Conservation (phyloP, 1,140 invertebrate genomes). For the Bemisia tabaci region DNA sequence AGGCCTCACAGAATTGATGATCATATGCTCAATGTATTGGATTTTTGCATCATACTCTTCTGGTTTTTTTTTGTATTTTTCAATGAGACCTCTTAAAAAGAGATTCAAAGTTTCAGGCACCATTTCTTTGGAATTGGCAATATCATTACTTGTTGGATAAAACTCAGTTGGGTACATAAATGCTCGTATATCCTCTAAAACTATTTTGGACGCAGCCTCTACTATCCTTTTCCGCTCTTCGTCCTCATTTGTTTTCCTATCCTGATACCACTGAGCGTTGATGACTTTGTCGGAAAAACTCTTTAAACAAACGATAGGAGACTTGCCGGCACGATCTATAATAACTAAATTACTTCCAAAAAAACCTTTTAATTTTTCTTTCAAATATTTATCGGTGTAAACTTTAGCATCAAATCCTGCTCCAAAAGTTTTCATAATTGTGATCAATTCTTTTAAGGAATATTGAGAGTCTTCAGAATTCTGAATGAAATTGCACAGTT, state of each 20-base stretch:
- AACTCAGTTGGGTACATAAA: slow-evolving; percentile 17
- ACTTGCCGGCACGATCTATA: not conserved
- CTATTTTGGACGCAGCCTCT: slow-evolving; percentile 26
- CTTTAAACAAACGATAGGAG: not conserved
- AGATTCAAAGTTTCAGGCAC: not conserved
- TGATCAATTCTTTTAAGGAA: not conserved
- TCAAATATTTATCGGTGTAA: not conserved
- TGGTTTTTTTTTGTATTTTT: not conserved
- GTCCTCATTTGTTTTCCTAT: slow-evolving; percentile 16
- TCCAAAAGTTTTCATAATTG: not conserved
- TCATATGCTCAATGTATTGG: slow-evolving; percentile 19
- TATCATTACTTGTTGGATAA: not conserved
- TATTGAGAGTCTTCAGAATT: not conserved
- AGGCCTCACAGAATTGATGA: slow-evolving; percentile 21
- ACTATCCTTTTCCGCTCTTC: slow-evolving; percentile 23
- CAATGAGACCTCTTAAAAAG: not conserved
- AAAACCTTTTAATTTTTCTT: not conserved
- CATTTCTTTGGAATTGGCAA: not conserved
- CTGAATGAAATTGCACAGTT: not conserved
- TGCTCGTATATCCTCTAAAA: slow-evolving; percentile 27
- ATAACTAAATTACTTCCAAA: not conserved
- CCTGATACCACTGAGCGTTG: not conserved
- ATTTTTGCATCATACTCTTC: slow-evolving; percentile 19
- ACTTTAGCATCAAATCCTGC: not conserved
- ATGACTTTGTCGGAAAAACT: not conserved